A percentile compares a stretch with the other conserved stretches of the same genome.
phyloP scores from a whole-genome alignment of 2,797 vertebrate species.

The Gila robusta region DNA sequence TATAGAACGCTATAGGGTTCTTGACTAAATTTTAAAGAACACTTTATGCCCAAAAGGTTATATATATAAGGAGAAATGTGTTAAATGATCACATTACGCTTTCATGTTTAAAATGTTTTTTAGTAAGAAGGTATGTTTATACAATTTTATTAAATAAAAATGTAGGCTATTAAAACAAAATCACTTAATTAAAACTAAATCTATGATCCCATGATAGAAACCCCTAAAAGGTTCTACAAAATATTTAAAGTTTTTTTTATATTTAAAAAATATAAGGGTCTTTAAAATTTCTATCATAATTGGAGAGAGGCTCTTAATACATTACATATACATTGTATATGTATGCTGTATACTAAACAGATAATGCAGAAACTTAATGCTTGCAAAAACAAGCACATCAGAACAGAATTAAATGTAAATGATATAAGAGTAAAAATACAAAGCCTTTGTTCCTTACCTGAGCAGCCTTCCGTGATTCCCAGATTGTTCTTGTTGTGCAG shows the following conservation, averaged over 20 bases:
- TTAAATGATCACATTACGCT: background rate
- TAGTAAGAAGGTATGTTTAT: background rate
- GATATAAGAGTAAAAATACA: background rate
- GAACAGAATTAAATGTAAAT: background rate
- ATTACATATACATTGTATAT: background rate
- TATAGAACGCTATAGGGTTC: background rate
- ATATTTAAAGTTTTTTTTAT: no score
- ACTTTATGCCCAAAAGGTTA: background rate
- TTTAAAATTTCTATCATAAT: background rate
- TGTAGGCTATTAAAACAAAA: background rate
- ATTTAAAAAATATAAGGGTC: no score
- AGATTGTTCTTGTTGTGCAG: conserved; percentile 9
- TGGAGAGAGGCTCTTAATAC: background rate
- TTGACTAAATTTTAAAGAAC: background rate
- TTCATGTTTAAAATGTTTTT: background rate
- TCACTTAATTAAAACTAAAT: background rate
- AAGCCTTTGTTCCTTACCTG: conserved; percentile 42
- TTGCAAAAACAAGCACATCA: background rate
- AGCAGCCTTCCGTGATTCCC: background rate
- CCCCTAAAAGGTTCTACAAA: background rate
- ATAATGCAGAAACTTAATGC: background rate
- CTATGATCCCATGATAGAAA: background rate
- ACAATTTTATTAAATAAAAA: background rate
- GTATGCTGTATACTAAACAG: background rate
- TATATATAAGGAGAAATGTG: background rate